Evolutionary conservation across 2,888 invertebrate genomes (phyloP), one percentile per base, ranked within the genome.

Genomic region (Meandrusa payeni): DNA sequence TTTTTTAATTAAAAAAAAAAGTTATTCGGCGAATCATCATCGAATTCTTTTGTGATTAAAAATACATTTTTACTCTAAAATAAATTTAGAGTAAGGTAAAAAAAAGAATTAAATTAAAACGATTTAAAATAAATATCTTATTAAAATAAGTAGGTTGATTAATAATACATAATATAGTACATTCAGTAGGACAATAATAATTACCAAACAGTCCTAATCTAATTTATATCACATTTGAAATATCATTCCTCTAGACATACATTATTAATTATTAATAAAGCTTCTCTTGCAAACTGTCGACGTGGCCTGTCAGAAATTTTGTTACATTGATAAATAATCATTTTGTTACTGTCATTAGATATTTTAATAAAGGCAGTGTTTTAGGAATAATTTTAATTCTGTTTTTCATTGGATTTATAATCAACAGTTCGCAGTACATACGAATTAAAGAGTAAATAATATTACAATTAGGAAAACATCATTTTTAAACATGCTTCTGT

Each of bases 211-310:
- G 29, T 57, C 58, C 69, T 70, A 76, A 77, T 76, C 41, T 58
- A 59, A 78, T 69, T 72, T 85, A 86, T 86, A 86, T 86, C 86
- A 86, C 86, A 86, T 77, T 77, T 76, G 74, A 79, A 76, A 74
- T 76, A 82, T 78, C 81, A 81, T 80, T 73, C 69, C 75, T 66
- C 66, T 75, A 72, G 70, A 78, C 73, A 74, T 69, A 74, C 63
- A 71, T 71, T 69, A 59, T 19, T 27, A 22, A 69, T 59, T 57
- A 63, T 68, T 54, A 72, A 75, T 80, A 76, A 76, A 78, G 72
- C 75, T 77, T 71, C 53, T 55, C 47, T 61, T 63, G 72, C 68
- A 71, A 77, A 75, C 73, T 70, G 67, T 70, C 62, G 61, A 69
- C 62, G 57, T 64, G 64, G 68, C 66, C 64, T 65, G 73, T 76